Evolutionary conservation across 2,797 vertebrate genomes (phyloP), one percentile per base, ranked within the genome.

Genomic region (Halcyon chelicuti): DNA sequence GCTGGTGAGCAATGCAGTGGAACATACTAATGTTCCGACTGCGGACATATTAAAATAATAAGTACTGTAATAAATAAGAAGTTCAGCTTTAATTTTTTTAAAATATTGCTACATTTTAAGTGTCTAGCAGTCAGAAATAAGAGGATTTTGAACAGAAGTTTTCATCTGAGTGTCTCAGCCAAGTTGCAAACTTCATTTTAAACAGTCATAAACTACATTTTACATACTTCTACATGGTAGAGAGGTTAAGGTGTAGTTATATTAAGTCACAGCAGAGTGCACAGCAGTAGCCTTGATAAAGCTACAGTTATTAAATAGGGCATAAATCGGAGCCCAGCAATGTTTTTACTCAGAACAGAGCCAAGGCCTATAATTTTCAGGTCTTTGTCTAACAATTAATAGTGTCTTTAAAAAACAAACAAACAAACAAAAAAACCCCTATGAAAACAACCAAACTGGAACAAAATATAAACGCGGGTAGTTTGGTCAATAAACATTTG

Each of bases 301-400:
- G 54, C 51, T 90, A 21, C 62, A 61, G 5, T 90, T 86, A 77
- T 49, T 71, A 73, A 80, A 86, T 14, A 44, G 33, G 22, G 15
- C 49, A 68, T 80, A 94, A 77, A 94, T 84, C 52, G 78, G 70
- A 90, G 60, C 9, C 7, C 9, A 39, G 16, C 19, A 47, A 77
- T 92, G 73, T 55, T 90, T 93, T 75, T 88, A 28, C 70, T 86
- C 17, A 75, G 66, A 86, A 61, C 10, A 76, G 46, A 93, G 70
- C 55, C 60, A 85, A 90, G 25, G 13, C 31, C 3, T 84, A 60
- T 75, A 62, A 60, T 92, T 78, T 80, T 75, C 39, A 75, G 5
- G 14, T 86, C 58, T 84, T 84, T 90, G 44, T 93, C 94, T 90
- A 76, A 78, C 25, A 44, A 54, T 78, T 90, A 70, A 39, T 75